Evolutionary conservation across 2,113 vertebrate genomes (phyloP), one percentile per base, ranked within the genome.

Genomic region (Pampusana beccarii): DNA sequence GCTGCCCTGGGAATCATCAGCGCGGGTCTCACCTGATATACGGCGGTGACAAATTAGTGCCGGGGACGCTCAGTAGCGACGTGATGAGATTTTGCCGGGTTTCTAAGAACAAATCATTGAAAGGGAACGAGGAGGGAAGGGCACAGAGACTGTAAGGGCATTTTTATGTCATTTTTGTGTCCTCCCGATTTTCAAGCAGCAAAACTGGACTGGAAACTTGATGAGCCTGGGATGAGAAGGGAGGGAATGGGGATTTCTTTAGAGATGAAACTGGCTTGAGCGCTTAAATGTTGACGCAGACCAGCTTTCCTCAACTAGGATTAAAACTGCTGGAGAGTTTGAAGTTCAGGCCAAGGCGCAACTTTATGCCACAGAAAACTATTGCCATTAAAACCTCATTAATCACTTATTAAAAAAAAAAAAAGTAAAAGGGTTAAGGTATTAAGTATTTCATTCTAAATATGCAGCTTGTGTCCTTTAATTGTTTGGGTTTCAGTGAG

Each of bases 41-140:
- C 53, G 14, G 72, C 3, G 0, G 42, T 86, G 82, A 94, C 71
- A 73, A 60, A 80, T 53, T 1, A 53, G 29, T 28, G 83, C 62
- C 90, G 84, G 87, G 72, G 5, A 65, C 0, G 1, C 74, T 75
- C 58, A 11, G 80, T 2, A 33, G 53, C 2, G 0, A 29, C 6
- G 6, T 29, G 38, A 25, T 29, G 92, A 89, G 77, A 42, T 29
- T 86, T 61, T 50, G 75, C 31, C 29, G 80, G 33, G 61, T 40
- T 88, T 77, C 73, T 54, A 67, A 38, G 54, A 90, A 53, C 31
- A 34, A 69, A 16, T 16, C 3, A 1, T 2, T 64, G 64, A 64
- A 79, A 54, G 62, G 79, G 74, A 77, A 67, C 0, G 16, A 84
- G 69, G 24, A 86, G n/a, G 33, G 65, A 88, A 84, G 86, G 42